Evolutionary conservation across 2,888 invertebrate genomes (phyloP).

Genomic region (Drosophila fulvimacula): DNA sequence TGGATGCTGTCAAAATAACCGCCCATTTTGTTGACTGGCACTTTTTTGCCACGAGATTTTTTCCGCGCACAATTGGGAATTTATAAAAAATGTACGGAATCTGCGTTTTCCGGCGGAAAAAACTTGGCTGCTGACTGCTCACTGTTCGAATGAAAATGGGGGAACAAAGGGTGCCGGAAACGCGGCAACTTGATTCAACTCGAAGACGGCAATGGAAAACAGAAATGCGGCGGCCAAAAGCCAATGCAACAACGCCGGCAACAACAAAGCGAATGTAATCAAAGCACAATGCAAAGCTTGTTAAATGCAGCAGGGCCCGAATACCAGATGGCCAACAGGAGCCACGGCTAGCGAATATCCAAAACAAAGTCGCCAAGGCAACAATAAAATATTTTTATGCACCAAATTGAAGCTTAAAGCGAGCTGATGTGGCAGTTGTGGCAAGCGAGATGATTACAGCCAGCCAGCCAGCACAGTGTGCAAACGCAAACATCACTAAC

Average conservation of each 20-base stretch:
- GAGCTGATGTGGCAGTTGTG: slow-evolving; percentile 22
- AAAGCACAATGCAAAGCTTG: slow-evolving; percentile 61
- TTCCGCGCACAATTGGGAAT: slow-evolving; percentile 70
- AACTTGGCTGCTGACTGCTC: slow-evolving; percentile 65
- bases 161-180: slow-evolving; percentile 51
- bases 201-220: slow-evolving; percentile 67
- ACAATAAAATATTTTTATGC: slow-evolving; percentile 41
- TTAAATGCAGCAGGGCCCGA: slow-evolving; percentile 46
- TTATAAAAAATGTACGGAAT: slow-evolving; percentile 67
- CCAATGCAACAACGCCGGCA: slow-evolving; percentile 49
- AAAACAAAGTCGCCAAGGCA: slow-evolving; percentile 26
- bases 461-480: slow-evolving; percentile 1
- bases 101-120: slow-evolving; percentile 75
- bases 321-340: slow-evolving; percentile 16
- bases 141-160: slow-evolving; percentile 20
- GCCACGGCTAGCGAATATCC: slow-evolving; percentile 12
- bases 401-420: slow-evolving; percentile 56
- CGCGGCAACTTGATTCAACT: slow-evolving; percentile 75
- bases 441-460: slow-evolving; percentile 11
- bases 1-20: slow-evolving; percentile 52
- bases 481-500: neutral
- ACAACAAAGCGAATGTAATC: slow-evolving; percentile 59
- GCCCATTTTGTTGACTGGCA: slow-evolving; percentile 31
- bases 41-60: slow-evolving; percentile 17
- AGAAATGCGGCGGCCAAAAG: slow-evolving; percentile 61